A percentile compares a stretch with the other conserved stretches of the same genome.
phyloP scores from a whole-genome alignment of 2,888 invertebrate genomes.

The Empis livida region DNA sequence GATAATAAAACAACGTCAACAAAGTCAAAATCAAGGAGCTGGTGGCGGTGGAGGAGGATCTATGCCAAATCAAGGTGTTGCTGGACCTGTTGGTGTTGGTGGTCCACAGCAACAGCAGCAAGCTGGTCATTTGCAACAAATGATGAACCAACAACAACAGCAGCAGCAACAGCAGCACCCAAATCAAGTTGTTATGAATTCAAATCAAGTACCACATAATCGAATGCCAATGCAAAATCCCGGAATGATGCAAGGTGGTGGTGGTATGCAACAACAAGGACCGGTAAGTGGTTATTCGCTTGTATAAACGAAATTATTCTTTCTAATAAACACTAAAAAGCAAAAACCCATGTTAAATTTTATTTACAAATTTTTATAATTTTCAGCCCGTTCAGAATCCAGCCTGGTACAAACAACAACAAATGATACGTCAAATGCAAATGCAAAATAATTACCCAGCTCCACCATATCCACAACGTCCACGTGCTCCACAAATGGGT shows the following conservation, averaged over 20 bases:
- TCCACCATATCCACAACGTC: conserved; percentile 33
- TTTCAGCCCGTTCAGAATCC: conserved; percentile 24
- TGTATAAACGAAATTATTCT: too few relatives aligned
- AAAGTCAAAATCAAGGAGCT: conserved; percentile 26
- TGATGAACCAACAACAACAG: conserved; percentile 31
- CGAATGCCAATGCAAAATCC: conserved; percentile 34
- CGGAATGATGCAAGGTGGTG: conserved; percentile 26
- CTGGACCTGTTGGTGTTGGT: conserved; percentile 6
- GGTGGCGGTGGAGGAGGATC: conserved; percentile 5
- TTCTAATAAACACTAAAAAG: too few relatives aligned
- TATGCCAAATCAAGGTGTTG: conserved; percentile 8
- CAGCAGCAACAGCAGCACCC: conserved; percentile 34
- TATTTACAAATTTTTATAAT: too few relatives aligned
- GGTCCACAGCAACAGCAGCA: conserved; percentile 35
- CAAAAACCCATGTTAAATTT: too few relatives aligned
- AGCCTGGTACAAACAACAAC: conserved; percentile 36
- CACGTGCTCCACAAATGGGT: conserved; percentile 32
- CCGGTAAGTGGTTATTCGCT: conserved; percentile 29
- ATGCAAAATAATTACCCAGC: conserved; percentile 25
- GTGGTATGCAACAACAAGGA: conserved; percentile 25
- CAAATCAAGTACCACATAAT: conserved; percentile 36
- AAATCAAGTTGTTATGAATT: conserved; percentile 40
- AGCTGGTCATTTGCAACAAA: conserved; percentile 36
- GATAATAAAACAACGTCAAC: conserved; percentile 78
- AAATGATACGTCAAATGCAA: conserved; percentile 40